These are phyloP conservation scores for Ophiodon elongatus DNA, from an alignment of 2,113 vertebrate species.

Conservation along the genomic window DNA sequence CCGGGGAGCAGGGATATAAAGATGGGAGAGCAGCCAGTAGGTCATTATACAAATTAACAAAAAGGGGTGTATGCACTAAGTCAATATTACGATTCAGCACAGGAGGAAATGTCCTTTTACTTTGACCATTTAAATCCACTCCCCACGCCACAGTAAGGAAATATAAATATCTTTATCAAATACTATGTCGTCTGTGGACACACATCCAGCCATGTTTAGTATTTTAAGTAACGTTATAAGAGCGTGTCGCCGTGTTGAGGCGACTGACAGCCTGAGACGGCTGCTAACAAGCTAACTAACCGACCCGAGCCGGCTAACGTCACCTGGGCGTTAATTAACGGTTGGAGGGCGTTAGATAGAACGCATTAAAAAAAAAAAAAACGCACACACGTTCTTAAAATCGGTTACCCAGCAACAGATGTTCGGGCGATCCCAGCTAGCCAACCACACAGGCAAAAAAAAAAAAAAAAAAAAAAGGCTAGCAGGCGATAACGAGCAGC, in stretches of 20 bases:
- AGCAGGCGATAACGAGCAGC: slow-evolving; percentile 59
- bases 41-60: slow-evolving; percentile 70
- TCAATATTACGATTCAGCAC: slow-evolving; percentile 25
- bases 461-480: slow-evolving; percentile 29
- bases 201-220: no score
- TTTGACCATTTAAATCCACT: no score
- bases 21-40: slow-evolving; percentile 59
- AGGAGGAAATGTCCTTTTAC: not conserved
- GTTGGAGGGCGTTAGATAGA: no score
- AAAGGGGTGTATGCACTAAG: slow-evolving; percentile 9
- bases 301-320: not conserved
- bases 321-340: slow-evolving; percentile 1
- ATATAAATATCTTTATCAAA: not conserved
- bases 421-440: slow-evolving; percentile 31
- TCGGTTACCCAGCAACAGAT: slow-evolving; percentile 55
- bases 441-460: not conserved
- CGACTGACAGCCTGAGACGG: no score
- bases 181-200: not conserved
- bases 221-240: no score
- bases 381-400: not conserved
- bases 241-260: no score
- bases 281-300: slow-evolving; percentile 58
- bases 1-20: slow-evolving; percentile 29
- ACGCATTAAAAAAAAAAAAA: not conserved
- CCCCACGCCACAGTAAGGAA: no score